A percentile compares a stretch with the other conserved stretches of the same genome.
Conservation (phyloP, 1,140 invertebrate species). For the Maniola jurtina region DNA sequence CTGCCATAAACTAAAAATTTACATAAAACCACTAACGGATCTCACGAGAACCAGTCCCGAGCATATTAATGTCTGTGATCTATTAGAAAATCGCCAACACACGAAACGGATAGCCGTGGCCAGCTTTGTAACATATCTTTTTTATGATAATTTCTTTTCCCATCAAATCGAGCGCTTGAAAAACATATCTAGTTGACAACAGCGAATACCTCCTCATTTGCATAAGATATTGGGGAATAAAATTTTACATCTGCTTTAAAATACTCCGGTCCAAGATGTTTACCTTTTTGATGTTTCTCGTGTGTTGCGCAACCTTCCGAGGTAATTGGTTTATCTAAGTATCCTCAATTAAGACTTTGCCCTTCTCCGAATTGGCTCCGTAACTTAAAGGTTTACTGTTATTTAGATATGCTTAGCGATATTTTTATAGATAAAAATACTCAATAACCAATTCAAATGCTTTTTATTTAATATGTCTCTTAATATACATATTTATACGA, state of each 20-base stretch:
- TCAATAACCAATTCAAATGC: neutral
- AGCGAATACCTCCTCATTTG: constrained; percentile 45
- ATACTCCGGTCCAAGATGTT: neutral
- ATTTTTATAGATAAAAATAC: neutral
- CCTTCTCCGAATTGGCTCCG: neutral
- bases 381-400: neutral
- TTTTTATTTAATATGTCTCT: too few species aligned
- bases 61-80: constrained; percentile 74
- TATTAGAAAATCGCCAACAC: constrained; percentile 75
- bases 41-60: constrained; percentile 66
- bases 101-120: constrained; percentile 48
- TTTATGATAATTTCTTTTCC: constrained; percentile 69
- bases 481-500: too few species aligned
- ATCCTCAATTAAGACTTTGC: constrained; percentile 8
- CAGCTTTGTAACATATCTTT: constrained; percentile 51
- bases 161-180: constrained; percentile 45
- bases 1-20: constrained; percentile 71
- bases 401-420: neutral
- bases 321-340: constrained; percentile 6
- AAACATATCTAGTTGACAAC: constrained; percentile 42
- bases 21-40: constrained; percentile 77
- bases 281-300: neutral
- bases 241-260: constrained; percentile 46
- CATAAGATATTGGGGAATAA: constrained; percentile 57
- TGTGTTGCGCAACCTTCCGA: neutral